Evolutionary conservation across 1,140 invertebrate genomes (phyloP).

Genomic region (Grapholita molesta): DNA sequence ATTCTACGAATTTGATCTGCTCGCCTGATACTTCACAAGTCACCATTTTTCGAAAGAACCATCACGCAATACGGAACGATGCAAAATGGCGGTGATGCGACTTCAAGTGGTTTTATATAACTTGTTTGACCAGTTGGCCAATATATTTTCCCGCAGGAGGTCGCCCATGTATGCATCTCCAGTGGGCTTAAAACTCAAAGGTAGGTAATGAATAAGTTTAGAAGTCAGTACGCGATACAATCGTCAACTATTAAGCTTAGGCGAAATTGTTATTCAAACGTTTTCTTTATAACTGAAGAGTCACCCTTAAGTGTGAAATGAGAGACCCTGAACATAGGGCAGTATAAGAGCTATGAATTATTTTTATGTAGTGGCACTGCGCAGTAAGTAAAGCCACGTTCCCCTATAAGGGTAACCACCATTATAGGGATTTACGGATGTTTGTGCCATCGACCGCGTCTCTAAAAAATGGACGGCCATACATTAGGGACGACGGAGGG

Average conservation of each 20-base stretch:
- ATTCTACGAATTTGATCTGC: too few relatives aligned
- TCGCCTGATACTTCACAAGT: too few relatives aligned
- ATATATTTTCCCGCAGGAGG: too few relatives aligned
- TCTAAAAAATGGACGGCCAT: constrained; percentile 43
- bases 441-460: constrained; percentile 38
- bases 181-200: too few relatives aligned
- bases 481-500: constrained; percentile 40
- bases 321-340: background rate
- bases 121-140: too few relatives aligned
- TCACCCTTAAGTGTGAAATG: background rate
- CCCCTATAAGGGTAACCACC: constrained; percentile 27
- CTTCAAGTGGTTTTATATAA: too few relatives aligned
- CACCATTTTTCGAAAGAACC: too few relatives aligned
- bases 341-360: constrained; percentile 20
- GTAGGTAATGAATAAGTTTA: background rate
- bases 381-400: constrained; percentile 21
- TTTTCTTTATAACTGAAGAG: background rate
- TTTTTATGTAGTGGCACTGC: constrained; percentile 16
- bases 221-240: background rate
- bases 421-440: constrained; percentile 49
- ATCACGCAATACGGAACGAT: too few relatives aligned
- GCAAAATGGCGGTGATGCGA: too few relatives aligned
- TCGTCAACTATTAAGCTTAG: background rate
- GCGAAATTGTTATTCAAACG: background rate
- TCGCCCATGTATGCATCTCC: too few relatives aligned